Percentiles rank a stretch among this genome's conserved stretches.
Evolutionary conservation across 2,888 invertebrate species (phyloP).

Genomic region (Drosophila borealis): DNA sequence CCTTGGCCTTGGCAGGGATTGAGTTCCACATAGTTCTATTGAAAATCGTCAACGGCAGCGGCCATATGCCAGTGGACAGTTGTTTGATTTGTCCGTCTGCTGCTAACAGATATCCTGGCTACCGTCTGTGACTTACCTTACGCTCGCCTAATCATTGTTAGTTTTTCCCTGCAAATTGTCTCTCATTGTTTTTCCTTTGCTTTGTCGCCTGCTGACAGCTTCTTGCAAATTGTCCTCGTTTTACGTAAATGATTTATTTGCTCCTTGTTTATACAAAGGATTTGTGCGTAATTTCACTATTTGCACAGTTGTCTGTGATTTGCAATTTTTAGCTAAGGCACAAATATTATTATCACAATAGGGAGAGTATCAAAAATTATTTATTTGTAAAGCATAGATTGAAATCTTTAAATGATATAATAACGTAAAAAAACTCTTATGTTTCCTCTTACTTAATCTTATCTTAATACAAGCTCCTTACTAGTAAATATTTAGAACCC

Average conservation of each 20-base stretch:
- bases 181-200: slow-evolving; percentile 34
- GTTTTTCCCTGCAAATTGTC: slow-evolving; percentile 54
- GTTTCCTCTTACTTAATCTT: no score
- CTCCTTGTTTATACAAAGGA: slow-evolving; percentile 37
- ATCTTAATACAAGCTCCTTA: no score
- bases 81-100: slow-evolving; percentile 62
- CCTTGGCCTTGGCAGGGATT: slow-evolving; percentile 24
- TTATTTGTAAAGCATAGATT: background rate
- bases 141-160: slow-evolving; percentile 55
- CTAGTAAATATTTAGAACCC: no score
- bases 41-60: slow-evolving; percentile 43
- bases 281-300: slow-evolving; percentile 41
- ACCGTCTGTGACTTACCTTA: slow-evolving; percentile 54
- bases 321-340: slow-evolving; percentile 22
- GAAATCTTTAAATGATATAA: background rate
- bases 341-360: background rate
- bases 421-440: background rate
- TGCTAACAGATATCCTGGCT: slow-evolving; percentile 47
- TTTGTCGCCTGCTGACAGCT: slow-evolving; percentile 54
- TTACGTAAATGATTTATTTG: slow-evolving; percentile 60
- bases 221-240: slow-evolving; percentile 50
- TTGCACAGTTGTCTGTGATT: slow-evolving; percentile 50
- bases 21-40: slow-evolving; percentile 55
- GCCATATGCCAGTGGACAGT: slow-evolving; percentile 69
- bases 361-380: slow-evolving; percentile 2